A percentile compares a stretch with the other conserved stretches of the same genome.
These are phyloP conservation scores for Sceloporus undulatus DNA, from an alignment of 2,113 vertebrate species.

Conservation along the genomic window DNA sequence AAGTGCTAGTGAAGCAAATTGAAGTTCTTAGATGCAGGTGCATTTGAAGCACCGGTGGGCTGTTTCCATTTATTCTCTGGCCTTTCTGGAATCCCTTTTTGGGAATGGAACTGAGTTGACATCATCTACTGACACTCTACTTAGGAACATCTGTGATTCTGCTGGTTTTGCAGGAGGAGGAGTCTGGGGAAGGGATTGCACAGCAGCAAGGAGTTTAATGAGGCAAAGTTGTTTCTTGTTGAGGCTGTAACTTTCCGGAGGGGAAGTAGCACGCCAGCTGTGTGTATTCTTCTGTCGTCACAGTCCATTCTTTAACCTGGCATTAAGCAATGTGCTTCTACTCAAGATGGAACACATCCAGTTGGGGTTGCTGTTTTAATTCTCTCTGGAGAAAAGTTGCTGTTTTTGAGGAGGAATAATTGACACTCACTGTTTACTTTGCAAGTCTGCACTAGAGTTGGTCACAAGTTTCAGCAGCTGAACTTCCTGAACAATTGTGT, in stretches of 20 bases:
- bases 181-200: slow-evolving; percentile 47
- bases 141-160: slow-evolving; percentile 42
- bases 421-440: slow-evolving; percentile 32
- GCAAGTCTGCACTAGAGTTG: slow-evolving; percentile 47
- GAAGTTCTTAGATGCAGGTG: slow-evolving; percentile 17
- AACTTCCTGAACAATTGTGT: slow-evolving; percentile 30
- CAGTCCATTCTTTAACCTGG: slow-evolving; percentile 1
- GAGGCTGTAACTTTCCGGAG: slow-evolving; percentile 33
- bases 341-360: neutral
- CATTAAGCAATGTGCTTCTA: neutral
- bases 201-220: slow-evolving; percentile 29
- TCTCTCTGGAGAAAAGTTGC: slow-evolving; percentile 45
- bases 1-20: slow-evolving; percentile 34
- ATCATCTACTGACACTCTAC: slow-evolving; percentile 45
- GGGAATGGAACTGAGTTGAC: slow-evolving; percentile 29
- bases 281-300: slow-evolving; percentile 26
- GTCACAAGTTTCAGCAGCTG: slow-evolving; percentile 36
- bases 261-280: neutral
- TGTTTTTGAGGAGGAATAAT: neutral
- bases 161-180: slow-evolving; percentile 43
- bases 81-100: slow-evolving; percentile 58
- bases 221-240: neutral
- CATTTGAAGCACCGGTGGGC: neutral
- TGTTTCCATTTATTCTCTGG: slow-evolving; percentile 45
- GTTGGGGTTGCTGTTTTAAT: neutral